Evolutionary conservation across 2,113 vertebrate genomes (phyloP), one percentile per base, ranked within the genome.

Genomic region (Lathamus discolor): DNA sequence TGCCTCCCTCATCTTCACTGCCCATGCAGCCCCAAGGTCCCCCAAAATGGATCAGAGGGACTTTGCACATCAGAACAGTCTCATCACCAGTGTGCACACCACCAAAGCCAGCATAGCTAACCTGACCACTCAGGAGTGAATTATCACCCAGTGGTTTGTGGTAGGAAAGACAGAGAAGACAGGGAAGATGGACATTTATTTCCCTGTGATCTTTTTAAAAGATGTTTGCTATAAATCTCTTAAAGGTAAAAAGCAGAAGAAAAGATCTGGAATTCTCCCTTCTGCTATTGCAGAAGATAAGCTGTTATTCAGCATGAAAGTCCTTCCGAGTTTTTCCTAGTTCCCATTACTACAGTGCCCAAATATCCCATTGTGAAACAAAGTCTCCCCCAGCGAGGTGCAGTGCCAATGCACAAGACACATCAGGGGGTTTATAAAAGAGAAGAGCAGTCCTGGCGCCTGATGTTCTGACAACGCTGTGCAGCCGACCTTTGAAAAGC

Each of bases 341-440:
- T 86, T 95, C 77, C 39, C 88, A 69, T 90, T 92, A 91, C 79
- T 2, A 11, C 81, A 95, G 76, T 88, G 92, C 69, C 94, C 83
- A 97, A 95, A 95, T 92, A 91, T 88, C 94, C 94, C 62, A 90
- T 84, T 95, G 91, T 95, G 88, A 91, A 95, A 75, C 69, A 46
- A 79, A 90, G 85, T 85, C 90, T 91, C 95, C 86, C 86, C 90
- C 91, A 87, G 91, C 1, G 83, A 96, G 92, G 90, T 93, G 95
- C 69, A 57, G 90, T 88, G 90, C 86, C 95, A 95, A 84, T 0
- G 22, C 83, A 89, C 83, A 90, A 92, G 92, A 80, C 83, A 66
- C 95, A 93, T 83, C 94, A 66, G 92, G 93, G 96, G 95, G 88
- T 85, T 96, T 68, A 85, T 85, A 93, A 85, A 94, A 96, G 90